phyloP scores from a whole-genome alignment of 1,140 invertebrate genomes.

The Danaus plexippus region DNA sequence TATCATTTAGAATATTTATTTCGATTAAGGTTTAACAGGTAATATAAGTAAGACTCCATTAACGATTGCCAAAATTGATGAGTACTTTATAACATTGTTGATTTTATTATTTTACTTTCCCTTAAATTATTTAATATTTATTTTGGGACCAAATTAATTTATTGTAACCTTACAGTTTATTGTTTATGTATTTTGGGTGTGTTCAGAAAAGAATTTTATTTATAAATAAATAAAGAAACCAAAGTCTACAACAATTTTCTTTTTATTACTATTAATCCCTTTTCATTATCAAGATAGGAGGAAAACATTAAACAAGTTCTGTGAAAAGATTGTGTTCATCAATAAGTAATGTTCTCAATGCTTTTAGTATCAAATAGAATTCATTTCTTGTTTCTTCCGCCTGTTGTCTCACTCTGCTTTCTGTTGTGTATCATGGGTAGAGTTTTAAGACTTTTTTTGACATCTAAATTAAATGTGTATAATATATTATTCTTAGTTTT shows the following conservation, averaged over 20 bases:
- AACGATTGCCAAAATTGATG: slow-evolving; percentile 68
- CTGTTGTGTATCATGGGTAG: too few relatives aligned
- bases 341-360: too few relatives aligned
- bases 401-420: too few relatives aligned
- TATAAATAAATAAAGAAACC: slow-evolving; percentile 69
- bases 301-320: too few relatives aligned
- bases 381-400: too few relatives aligned
- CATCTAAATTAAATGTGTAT: too few relatives aligned
- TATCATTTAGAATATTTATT: slow-evolving; percentile 59
- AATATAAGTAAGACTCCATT: slow-evolving; percentile 61
- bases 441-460: too few relatives aligned
- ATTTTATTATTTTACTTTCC: slow-evolving; percentile 55
- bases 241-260: slow-evolving; percentile 63
- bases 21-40: slow-evolving; percentile 56
- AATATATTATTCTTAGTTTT: too few relatives aligned
- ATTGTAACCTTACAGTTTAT: slow-evolving; percentile 59
- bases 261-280: slow-evolving; percentile 28
- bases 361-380: too few relatives aligned
- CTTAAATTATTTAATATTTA: slow-evolving; percentile 69
- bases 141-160: slow-evolving; percentile 72
- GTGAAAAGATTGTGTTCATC: too few relatives aligned
- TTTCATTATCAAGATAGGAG: too few relatives aligned
- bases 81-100: slow-evolving; percentile 64
- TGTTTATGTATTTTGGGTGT: slow-evolving; percentile 65
- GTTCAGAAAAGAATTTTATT: slow-evolving; percentile 65